Percentiles rank a stretch among this genome's conserved stretches.
Conservation (phyloP, 2,888 invertebrate species). For the Aspidiotus rigidus region DNA sequence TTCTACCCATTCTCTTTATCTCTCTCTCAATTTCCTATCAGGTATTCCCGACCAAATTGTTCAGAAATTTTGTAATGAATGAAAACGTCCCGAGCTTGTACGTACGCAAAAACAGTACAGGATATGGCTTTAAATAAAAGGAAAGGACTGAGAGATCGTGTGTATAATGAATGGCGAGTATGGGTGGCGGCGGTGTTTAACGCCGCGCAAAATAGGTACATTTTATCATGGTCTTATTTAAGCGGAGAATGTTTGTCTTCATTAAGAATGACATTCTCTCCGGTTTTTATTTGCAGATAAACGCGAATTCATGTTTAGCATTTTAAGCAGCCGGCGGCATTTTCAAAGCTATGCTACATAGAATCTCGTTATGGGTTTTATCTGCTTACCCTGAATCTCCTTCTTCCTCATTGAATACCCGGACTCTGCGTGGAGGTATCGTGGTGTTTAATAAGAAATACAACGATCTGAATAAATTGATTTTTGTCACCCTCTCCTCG, state of each 20-base stretch:
- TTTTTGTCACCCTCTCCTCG: constrained; percentile 15
- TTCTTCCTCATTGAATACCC: constrained; percentile 13
- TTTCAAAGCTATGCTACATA: constrained; percentile 20
- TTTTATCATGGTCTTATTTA: constrained; percentile 30
- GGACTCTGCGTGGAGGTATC: neutral
- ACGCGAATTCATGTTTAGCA: constrained; percentile 29
- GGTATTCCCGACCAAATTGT: too few relatives aligned
- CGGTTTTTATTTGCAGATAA: constrained; percentile 33
- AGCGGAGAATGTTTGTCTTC: constrained; percentile 28
- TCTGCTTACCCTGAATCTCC: constrained; percentile 28
- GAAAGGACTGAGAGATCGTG: too few relatives aligned
- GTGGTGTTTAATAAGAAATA: constrained; percentile 27
- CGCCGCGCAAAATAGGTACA: constrained; percentile 14
- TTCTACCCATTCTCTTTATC: too few relatives aligned
- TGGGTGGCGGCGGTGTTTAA: neutral
- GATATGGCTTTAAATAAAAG: too few relatives aligned
- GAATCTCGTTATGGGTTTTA: constrained; percentile 31
- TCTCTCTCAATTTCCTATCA: too few relatives aligned
- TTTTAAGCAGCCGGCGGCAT: constrained; percentile 21
- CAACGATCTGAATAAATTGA: constrained; percentile 32
- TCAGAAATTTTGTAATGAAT: too few relatives aligned
- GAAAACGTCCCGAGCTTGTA: too few relatives aligned
- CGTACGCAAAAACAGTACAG: too few relatives aligned
- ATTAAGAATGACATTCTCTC: constrained; percentile 30
- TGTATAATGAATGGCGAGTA: too few relatives aligned